phyloP scores from a whole-genome alignment of 2,113 vertebrate genomes.

The Marmota flaviventris region DNA sequence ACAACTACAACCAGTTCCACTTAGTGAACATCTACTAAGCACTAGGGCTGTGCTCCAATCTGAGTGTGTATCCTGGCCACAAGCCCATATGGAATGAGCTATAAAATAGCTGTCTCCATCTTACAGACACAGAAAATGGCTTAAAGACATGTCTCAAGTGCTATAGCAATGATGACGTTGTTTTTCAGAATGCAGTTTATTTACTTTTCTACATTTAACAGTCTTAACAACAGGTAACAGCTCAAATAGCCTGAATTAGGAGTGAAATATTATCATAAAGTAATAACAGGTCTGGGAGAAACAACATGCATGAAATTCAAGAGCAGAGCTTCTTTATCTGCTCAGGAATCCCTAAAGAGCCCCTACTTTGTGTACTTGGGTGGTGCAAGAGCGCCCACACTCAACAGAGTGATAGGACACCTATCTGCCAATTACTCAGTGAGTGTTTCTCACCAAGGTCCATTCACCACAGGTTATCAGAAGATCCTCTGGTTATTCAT shows the following conservation, averaged over 20 bases:
- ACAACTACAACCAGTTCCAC: background rate
- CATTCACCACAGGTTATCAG: slow-evolving; percentile 85
- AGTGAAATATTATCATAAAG: background rate
- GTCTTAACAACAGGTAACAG: background rate
- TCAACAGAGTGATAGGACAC: slow-evolving; percentile 79
- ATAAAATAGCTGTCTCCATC: background rate
- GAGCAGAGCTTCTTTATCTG: slow-evolving; percentile 57
- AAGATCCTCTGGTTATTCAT: slow-evolving; percentile 85
- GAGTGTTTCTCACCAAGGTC: slow-evolving; percentile 84
- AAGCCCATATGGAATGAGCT: background rate
- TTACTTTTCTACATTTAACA: slow-evolving; percentile 4
- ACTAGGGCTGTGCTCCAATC: background rate
- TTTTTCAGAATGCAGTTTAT: background rate
- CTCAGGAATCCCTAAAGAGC: slow-evolving; percentile 69
- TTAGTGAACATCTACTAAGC: background rate
- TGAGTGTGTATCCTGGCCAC: background rate
- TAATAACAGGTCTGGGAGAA: background rate
- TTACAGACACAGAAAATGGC: background rate
- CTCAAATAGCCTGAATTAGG: background rate
- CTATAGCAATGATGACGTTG: background rate
- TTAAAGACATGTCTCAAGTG: background rate
- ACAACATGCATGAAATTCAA: background rate
- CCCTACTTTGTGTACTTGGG: slow-evolving; percentile 34
- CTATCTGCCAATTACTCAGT: slow-evolving; percentile 81
- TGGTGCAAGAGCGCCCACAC: slow-evolving; percentile 61